Evolutionary conservation across 2,888 invertebrate species (phyloP).

Genomic region (Parochlus steinenii): DNA sequence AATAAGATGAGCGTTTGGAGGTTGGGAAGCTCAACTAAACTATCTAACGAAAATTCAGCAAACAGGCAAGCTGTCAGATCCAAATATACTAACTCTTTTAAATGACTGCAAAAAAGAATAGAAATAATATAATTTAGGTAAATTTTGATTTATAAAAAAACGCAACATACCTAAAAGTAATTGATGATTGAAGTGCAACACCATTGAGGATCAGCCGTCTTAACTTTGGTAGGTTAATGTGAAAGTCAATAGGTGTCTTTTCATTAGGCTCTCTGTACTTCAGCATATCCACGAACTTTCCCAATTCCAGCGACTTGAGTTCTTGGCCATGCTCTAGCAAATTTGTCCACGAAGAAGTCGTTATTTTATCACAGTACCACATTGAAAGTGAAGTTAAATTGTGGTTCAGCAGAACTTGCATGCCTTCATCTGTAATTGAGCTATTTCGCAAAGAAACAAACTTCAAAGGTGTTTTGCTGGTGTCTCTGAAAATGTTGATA

Average conservation of each 20-base stretch:
- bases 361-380: conserved; percentile 52
- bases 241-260: conserved; percentile 42
- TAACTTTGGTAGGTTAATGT: conserved; percentile 28
- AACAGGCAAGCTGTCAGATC: conserved; percentile 29
- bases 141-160: too few relatives aligned
- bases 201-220: conserved; percentile 27
- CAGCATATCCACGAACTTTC: conserved; percentile 46
- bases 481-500: conserved; percentile 52
- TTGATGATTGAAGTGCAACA: conserved; percentile 27
- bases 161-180: conserved; percentile 20
- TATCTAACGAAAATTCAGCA: conserved; percentile 28
- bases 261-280: conserved; percentile 33
- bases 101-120: conserved; percentile 20
- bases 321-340: conserved; percentile 53
- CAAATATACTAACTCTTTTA: conserved; percentile 25
- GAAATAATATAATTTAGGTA: too few relatives aligned
- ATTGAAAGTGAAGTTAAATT: conserved; percentile 57
- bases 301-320: conserved; percentile 51
- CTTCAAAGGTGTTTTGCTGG: conserved; percentile 46
- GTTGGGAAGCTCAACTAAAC: conserved; percentile 42
- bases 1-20: conserved; percentile 62
- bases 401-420: conserved; percentile 55
- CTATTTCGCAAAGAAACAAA: conserved; percentile 53
- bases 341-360: conserved; percentile 42
- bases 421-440: conserved; percentile 50